Evolutionary conservation across 1,140 invertebrate species (phyloP).

Genomic region (Halyomorpha halys): DNA sequence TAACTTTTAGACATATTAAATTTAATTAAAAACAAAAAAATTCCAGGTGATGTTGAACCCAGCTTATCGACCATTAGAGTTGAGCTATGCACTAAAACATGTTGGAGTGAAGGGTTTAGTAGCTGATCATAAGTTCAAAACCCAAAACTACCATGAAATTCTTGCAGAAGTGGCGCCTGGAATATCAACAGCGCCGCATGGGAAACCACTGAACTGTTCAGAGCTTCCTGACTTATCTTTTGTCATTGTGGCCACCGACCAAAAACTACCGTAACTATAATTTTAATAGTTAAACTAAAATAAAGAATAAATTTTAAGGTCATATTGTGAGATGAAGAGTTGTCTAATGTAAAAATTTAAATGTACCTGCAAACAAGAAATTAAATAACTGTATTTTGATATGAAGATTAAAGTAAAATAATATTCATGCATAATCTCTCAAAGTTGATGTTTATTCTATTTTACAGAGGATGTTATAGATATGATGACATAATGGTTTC

Average conservation of each 20-base stretch:
- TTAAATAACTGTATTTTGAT: no score
- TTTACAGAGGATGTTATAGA: slow-evolving; percentile 49
- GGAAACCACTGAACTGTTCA: slow-evolving; percentile 22
- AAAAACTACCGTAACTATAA: slow-evolving; percentile 42
- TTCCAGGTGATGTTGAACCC: slow-evolving; percentile 54
- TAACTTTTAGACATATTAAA: no score
- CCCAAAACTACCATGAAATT: slow-evolving; percentile 61
- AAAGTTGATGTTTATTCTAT: not conserved
- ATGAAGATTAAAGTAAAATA: no score
- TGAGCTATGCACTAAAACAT: slow-evolving; percentile 71
- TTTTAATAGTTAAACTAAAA: not conserved
- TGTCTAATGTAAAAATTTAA: no score
- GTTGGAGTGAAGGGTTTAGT: slow-evolving; percentile 63
- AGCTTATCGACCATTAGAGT: slow-evolving; percentile 60
- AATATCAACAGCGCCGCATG: slow-evolving; percentile 22
- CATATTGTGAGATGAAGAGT: no score
- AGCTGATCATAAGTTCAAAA: slow-evolving; percentile 51
- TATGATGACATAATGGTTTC: slow-evolving; percentile 45
- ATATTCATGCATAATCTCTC: no score
- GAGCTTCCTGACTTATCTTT: slow-evolving; percentile 42
- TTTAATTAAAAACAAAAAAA: no score
- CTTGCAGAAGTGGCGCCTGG: slow-evolving; percentile 38
- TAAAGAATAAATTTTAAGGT: no score
- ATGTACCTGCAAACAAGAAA: no score
- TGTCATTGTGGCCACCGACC: slow-evolving; percentile 43